Base-by-base conservation (phyloP, 2,888 invertebrate species). In the Apotomis capreana region DNA sequence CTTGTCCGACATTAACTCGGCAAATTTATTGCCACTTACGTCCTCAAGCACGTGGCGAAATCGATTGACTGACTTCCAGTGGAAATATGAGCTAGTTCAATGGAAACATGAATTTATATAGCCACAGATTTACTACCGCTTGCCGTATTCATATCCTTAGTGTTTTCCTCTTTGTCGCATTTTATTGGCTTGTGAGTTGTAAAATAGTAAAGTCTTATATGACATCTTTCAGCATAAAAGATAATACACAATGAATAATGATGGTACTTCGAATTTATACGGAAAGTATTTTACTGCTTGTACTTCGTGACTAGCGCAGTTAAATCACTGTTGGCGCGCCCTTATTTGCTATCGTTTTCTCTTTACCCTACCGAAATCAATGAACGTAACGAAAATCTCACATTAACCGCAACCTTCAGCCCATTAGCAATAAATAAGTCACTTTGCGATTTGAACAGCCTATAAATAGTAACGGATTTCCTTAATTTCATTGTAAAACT, bases 1-100 rank as follows among this genome's bases (percentile, higher is more conserved):
- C 78, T 77, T 75, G 72, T 72, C 75, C 75, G 67, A 78, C 77
- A 79, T 80, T 82, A 80, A 78, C 78, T 75, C 75, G 69, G 78
- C 69, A 74, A 80, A 83, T 85, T 84, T 84, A 83, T 84, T 77
- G 80, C 78, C 79, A 78, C 78, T 81, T 78, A 78, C 78, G 75
- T 76, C 77, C 63, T 75, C 69, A 72, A 59, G 58, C 60, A 68
- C 68, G 69, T 70, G 75, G 69, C 68, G 74, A 75, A 76, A 77
- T 59, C 67, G 79, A 79, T 79, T 79, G 77, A 78, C 74, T 76
- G 44, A 49, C 69, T 59, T 68, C 61, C 15, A 13, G 57, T 40
- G 44, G n/a, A 44, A 55, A 55, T 55, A 46, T 46, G 44, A 46
- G 40, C 40, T 9, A 8, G n/a, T 46, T 54, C 54, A 54, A 64